Percentiles rank a stretch among this genome's conserved stretches.
These are phyloP conservation scores for Oreochromis niloticus DNA, from an alignment of 2,113 vertebrate genomes.

Conservation along the genomic window DNA sequence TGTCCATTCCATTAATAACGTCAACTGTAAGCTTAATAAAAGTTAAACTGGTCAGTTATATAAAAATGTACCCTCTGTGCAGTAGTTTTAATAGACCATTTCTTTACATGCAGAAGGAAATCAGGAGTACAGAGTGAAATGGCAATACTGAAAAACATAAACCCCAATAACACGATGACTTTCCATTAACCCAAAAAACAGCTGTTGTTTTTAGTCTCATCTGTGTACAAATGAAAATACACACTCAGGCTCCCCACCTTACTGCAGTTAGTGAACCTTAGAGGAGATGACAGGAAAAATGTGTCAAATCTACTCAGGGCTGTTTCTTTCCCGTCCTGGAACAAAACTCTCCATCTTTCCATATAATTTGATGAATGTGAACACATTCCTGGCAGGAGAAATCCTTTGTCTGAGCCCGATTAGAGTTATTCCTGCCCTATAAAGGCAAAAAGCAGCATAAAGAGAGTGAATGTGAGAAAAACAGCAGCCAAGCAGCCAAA, in stretches of 20 bases:
- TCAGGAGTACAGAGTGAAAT: not conserved
- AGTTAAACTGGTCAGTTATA: not conserved
- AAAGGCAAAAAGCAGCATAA: not conserved
- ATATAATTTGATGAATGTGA: not conserved
- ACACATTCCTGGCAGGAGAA: not conserved
- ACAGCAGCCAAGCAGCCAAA: not conserved
- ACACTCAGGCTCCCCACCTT: not conserved
- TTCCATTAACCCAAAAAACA: accelerated
- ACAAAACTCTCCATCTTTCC: not conserved
- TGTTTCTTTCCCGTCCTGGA: not conserved
- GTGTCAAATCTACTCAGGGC: not conserved
- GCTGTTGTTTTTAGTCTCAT: not conserved
- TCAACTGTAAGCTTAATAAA: not conserved
- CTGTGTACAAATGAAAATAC: not conserved
- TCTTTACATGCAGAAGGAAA: not conserved
- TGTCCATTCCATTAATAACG: not conserved
- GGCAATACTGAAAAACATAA: not conserved
- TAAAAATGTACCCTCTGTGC: accelerated
- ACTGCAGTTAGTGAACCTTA: not conserved
- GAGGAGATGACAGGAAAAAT: not conserved
- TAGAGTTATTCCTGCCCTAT: not conserved
- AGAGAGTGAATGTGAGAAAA: not conserved
- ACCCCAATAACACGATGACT: not conserved
- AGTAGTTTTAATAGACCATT: accelerated
- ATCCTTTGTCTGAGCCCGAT: not conserved